These are phyloP conservation scores for Limanda limanda DNA, from an alignment of 2,113 vertebrate species.

Conservation along the genomic window DNA sequence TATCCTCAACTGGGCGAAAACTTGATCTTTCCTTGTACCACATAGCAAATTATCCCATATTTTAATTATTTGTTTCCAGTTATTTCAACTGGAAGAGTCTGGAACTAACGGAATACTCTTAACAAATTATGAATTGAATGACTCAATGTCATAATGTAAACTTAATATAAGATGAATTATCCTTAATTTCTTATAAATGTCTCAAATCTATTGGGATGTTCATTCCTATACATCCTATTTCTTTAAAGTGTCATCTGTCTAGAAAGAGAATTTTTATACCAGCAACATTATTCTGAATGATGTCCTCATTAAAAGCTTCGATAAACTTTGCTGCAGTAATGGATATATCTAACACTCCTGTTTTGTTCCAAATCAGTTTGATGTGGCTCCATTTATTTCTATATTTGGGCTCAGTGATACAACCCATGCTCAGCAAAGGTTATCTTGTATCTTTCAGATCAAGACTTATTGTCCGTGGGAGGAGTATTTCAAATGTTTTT, in stretches of 20 bases:
- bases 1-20: too few species aligned
- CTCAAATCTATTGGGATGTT: too few species aligned
- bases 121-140: not conserved
- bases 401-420: not conserved
- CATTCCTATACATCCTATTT: too few species aligned
- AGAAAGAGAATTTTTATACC: not conserved
- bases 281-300: not conserved
- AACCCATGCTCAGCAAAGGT: not conserved
- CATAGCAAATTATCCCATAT: not conserved
- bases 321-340: not conserved
- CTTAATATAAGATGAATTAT: too few species aligned
- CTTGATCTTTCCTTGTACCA: not conserved
- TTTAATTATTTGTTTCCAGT: not conserved
- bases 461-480: not conserved
- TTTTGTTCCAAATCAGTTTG: not conserved
- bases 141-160: too few species aligned
- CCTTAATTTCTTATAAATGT: too few species aligned
- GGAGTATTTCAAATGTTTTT: not conserved
- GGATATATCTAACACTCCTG: not conserved
- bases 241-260: not conserved
- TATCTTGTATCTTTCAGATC: not conserved
- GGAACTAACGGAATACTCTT: too few species aligned
- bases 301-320: not conserved
- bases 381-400: constrained; percentile 1
- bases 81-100: too few species aligned